phyloP scores from a whole-genome alignment of 2,797 vertebrate species.

The Coregonus suidteri region DNA sequence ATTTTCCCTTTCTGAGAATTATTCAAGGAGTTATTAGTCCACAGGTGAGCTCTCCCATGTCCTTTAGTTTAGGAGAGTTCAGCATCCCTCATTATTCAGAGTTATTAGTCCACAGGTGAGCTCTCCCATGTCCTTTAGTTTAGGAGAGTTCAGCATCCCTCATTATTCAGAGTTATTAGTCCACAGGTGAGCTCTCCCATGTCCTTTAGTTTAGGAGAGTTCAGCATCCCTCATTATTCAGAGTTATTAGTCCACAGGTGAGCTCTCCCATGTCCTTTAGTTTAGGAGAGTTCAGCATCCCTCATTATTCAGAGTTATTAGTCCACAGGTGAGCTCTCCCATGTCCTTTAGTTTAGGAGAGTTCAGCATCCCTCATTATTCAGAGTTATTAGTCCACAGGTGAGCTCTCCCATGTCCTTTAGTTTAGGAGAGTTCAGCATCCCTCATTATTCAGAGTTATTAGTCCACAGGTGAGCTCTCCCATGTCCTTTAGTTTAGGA shows the following conservation, averaged over 20 bases:
- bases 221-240: slow-evolving; percentile 48
- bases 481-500: background rate
- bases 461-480: no score
- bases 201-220: slow-evolving; percentile 16
- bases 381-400: no score
- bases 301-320: no score
- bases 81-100: slow-evolving; percentile 42
- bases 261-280: slow-evolving; percentile 42
- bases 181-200: no score
- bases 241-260: slow-evolving; percentile 70
- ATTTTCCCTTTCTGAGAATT: slow-evolving; percentile 25
- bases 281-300: slow-evolving; percentile 44
- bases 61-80: no score
- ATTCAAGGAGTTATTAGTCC: no score
- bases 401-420: no score
- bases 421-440: slow-evolving; percentile 42
- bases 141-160: slow-evolving; percentile 47
- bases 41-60: no score
- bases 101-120: no score
- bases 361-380: slow-evolving; percentile 37
- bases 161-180: slow-evolving; percentile 49
- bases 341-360: no score
- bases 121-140: no score
- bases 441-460: slow-evolving; percentile 55
- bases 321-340: no score